Conservation (phyloP, 2,797 vertebrate species). For the Lophius americanus region DNA sequence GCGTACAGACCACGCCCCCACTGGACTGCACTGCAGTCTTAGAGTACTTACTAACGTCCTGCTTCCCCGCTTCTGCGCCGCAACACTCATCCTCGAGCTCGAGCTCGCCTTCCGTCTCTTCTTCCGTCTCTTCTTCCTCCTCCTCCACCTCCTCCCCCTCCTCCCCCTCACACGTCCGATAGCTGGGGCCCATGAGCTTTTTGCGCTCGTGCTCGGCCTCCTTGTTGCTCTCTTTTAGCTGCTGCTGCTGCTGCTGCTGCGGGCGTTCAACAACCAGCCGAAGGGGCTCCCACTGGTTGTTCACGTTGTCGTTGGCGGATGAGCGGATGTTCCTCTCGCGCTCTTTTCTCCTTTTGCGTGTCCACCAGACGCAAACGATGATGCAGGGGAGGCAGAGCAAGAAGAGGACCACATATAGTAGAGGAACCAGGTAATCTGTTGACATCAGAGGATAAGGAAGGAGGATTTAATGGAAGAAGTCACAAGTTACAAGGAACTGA, state of each 20-base stretch:
- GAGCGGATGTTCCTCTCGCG: conserved; percentile 82
- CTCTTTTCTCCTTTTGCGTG: conserved; percentile 96
- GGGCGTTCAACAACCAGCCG: conserved; percentile 82
- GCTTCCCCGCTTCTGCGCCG: conserved; percentile 84
- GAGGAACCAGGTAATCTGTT: conserved; percentile 90
- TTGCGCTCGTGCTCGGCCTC: conserved; percentile 91
- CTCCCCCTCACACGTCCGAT: conserved; percentile 82
- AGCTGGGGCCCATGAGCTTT: conserved; percentile 91
- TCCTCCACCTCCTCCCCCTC: conserved; percentile 76
- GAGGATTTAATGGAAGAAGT: neutral
- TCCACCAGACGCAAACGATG: conserved; percentile 96
- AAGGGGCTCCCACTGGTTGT: conserved; percentile 96
- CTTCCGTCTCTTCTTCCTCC: conserved; percentile 68
- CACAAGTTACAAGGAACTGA: neutral
- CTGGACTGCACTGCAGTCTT: conserved; percentile 85
- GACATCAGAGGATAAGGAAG: neutral
- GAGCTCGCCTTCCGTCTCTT: conserved; percentile 66
- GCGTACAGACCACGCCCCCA: conserved; percentile 83
- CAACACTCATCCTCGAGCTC: conserved; percentile 73
- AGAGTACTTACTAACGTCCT: conserved; percentile 84
- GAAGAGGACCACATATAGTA: conserved; percentile 88
- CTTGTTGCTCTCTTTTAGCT: conserved; percentile 88
- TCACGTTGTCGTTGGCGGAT: conserved; percentile 83
- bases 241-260: conserved; percentile 69
- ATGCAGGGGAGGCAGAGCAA: conserved; percentile 91